Conservation (phyloP, 2,113 vertebrate genomes). For the Hemiprocne comata region DNA sequence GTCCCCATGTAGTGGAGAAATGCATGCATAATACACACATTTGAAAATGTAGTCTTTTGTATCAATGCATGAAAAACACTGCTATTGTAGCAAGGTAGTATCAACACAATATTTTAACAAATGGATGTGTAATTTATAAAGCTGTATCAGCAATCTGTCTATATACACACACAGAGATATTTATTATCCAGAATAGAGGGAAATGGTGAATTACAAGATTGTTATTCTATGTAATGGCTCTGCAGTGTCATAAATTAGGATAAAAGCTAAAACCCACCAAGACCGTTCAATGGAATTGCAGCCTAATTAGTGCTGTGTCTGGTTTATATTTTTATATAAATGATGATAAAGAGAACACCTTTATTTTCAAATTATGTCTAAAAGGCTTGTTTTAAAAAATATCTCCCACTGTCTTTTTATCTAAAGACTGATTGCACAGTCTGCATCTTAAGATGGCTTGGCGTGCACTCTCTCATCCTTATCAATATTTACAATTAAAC, state of each 20-base stretch:
- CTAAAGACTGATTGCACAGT: neutral
- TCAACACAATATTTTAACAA: neutral
- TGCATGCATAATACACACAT: neutral
- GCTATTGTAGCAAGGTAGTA: neutral
- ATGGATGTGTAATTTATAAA: neutral
- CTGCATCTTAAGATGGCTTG: neutral
- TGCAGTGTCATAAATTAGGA: neutral
- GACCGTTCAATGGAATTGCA: neutral
- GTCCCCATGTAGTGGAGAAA: neutral
- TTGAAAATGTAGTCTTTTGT: neutral
- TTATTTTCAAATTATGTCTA: neutral
- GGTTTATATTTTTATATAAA: neutral
- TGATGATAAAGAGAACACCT: neutral
- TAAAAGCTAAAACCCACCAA: neutral
- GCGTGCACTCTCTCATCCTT: neutral
- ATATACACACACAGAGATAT: rapidly evolving
- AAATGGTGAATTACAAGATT: neutral
- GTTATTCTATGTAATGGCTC: neutral
- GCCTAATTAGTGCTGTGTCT: neutral
- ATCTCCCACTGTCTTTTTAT: neutral
- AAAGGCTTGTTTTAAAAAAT: neutral
- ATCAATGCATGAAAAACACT: neutral
- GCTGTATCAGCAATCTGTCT: neutral
- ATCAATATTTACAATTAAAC: neutral
- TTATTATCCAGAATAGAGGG: neutral